Evolutionary conservation across 2,113 vertebrate genomes (phyloP).

Genomic region (Stigmatopora nigra): DNA sequence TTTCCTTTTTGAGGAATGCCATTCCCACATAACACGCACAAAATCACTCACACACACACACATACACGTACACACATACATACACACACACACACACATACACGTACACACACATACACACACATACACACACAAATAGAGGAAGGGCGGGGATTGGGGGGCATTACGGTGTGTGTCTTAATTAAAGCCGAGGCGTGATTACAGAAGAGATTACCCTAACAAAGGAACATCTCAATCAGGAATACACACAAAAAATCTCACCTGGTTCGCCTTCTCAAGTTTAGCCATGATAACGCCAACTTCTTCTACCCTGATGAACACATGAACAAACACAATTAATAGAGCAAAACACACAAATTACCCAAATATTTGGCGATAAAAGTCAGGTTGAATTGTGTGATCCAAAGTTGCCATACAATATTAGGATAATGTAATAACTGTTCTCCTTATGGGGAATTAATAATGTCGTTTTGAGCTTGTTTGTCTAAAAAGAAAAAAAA

Average conservation of each 20-base stretch:
- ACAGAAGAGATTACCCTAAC: conserved; percentile 70
- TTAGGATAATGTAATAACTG: neutral
- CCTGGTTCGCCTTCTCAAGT: conserved; percentile 94
- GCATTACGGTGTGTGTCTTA: conserved; percentile 57
- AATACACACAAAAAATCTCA: conserved; percentile 62
- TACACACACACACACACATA: too few species aligned
- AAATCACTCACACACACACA: conserved; percentile 54
- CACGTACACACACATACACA: conserved; percentile 47
- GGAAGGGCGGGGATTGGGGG: conserved; percentile 15
- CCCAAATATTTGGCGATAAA: neutral
- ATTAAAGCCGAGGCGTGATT: conserved; percentile 73
- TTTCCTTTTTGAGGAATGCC: too few species aligned
- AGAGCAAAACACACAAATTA: conserved; percentile 7
- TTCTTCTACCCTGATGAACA: conserved; percentile 82
- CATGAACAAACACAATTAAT: conserved; percentile 33
- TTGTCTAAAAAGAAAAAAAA: neutral
- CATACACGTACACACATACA: conserved; percentile 41
- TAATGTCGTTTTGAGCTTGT: neutral
- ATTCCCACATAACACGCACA: too few species aligned
- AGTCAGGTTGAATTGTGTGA: too few species aligned
- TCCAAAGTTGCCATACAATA: too few species aligned
- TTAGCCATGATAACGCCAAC: conserved; percentile 85
- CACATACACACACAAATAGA: too few species aligned
- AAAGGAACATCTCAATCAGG: conserved; percentile 64
- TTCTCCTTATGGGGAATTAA: neutral